phyloP scores from a whole-genome alignment of 2,113 vertebrate genomes.

The Protomyctophum bolini region DNA sequence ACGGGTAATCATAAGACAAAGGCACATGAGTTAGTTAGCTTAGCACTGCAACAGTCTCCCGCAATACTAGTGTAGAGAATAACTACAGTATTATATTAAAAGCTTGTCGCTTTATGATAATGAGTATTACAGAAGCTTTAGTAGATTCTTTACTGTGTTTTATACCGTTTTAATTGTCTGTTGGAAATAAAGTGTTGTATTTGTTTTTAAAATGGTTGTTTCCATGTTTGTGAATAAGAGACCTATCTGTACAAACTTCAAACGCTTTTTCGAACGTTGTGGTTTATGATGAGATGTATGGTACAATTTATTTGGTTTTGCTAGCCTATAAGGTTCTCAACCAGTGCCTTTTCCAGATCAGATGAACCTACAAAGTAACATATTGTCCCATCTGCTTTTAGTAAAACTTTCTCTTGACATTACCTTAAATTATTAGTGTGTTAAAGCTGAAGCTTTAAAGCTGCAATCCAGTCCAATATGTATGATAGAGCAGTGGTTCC shows the following conservation, averaged over 20 bases:
- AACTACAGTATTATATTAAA: conserved; percentile 58
- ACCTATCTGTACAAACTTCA: too few species aligned
- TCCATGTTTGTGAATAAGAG: background rate
- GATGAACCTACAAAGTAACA: too few species aligned
- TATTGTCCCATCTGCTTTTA: too few species aligned
- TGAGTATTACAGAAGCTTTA: conserved; percentile 53
- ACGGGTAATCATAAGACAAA: conserved; percentile 15
- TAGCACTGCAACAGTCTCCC: conserved; percentile 36
- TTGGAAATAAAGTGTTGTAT: conserved; percentile 65
- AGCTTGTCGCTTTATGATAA: conserved; percentile 59
- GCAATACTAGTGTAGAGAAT: conserved; percentile 60
- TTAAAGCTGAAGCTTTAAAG: too few species aligned
- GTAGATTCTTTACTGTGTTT: conserved; percentile 69
- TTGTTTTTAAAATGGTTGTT: conserved; percentile 56
- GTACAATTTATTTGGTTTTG: too few species aligned
- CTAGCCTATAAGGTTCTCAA: too few species aligned
- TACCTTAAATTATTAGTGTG: too few species aligned
- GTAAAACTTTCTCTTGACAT: too few species aligned
- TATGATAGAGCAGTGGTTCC: too few species aligned
- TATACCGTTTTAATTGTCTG: conserved; percentile 61
- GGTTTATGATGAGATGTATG: background rate
- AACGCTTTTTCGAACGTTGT: background rate
- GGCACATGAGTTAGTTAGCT: conserved; percentile 16
- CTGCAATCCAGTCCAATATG: too few species aligned
- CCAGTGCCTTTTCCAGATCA: too few species aligned